Evolutionary conservation across 2,888 invertebrate species (phyloP).

Genomic region (Leptogaster cylindrica): DNA sequence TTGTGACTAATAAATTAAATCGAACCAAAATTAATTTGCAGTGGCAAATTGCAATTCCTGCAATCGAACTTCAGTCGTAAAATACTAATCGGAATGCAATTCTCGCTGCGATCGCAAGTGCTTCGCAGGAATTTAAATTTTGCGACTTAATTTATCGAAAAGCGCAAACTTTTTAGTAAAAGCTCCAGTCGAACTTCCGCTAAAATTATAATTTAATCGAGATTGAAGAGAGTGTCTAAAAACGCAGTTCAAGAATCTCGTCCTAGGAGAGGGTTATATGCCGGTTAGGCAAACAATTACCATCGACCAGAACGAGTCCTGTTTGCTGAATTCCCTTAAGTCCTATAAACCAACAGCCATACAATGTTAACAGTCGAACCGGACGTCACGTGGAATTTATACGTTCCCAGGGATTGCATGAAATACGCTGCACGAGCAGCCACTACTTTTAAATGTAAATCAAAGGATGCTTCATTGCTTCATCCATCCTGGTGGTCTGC

Average conservation of each 20-base stretch:
- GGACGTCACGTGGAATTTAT: conserved; percentile 35
- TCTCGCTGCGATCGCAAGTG: not conserved
- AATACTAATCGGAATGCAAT: not conserved
- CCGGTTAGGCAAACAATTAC: conserved; percentile 28
- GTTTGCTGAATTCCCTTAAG: conserved; percentile 6
- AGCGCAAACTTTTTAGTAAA: conserved; percentile 20
- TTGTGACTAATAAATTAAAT: too few relatives aligned
- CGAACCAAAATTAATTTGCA: too few relatives aligned
- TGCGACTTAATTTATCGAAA: conserved; percentile 9
- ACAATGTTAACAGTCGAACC: conserved; percentile 31
- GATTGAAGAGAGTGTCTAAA: not conserved
- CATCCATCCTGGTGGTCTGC: not conserved
- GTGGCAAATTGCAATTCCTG: not conserved
- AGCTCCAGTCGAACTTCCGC: not conserved
- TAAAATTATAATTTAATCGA: conserved; percentile 14
- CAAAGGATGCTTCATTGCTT: conserved; percentile 10
- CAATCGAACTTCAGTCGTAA: too few relatives aligned
- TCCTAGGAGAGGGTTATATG: not conserved
- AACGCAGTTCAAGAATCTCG: not conserved
- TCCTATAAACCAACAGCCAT: conserved; percentile 30
- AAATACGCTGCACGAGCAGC: conserved; percentile 26
- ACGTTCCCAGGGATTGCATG: conserved; percentile 20
- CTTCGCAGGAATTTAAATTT: conserved; percentile 13
- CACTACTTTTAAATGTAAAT: conserved; percentile 35
- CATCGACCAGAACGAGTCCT: conserved; percentile 21